Percentiles rank a stretch among this genome's conserved stretches.
phyloP scores from a whole-genome alignment of 2,888 invertebrate genomes.

The Keiferia lycopersicella region DNA sequence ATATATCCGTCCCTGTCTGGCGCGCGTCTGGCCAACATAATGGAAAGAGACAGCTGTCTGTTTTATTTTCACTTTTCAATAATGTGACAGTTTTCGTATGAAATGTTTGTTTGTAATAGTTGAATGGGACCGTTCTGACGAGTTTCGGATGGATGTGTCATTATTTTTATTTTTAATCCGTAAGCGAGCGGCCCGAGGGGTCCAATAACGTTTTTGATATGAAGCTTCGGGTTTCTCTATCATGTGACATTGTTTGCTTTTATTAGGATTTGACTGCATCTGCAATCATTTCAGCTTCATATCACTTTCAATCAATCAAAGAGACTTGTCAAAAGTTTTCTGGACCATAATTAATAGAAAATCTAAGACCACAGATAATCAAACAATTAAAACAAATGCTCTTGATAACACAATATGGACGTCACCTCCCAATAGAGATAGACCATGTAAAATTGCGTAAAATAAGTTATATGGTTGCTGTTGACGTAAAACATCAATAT shows the following conservation, averaged over 20 bases:
- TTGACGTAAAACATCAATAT: too few species aligned
- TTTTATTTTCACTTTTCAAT: constrained; percentile 76
- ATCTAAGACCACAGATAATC: neutral
- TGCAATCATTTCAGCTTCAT: too few species aligned
- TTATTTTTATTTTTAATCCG: constrained; percentile 76
- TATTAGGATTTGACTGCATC: neutral
- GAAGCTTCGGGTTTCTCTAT: constrained; percentile 11
- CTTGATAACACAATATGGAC: too few species aligned
- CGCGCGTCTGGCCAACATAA: constrained; percentile 35
- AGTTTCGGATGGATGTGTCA: constrained; percentile 62
- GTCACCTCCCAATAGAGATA: too few species aligned
- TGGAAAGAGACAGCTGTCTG: constrained; percentile 57
- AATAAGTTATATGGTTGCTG: too few species aligned
- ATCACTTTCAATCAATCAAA: too few species aligned
- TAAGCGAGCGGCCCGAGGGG: constrained; percentile 49
- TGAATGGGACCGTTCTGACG: constrained; percentile 60
- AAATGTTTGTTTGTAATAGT: constrained; percentile 74
- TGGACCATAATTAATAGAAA: neutral
- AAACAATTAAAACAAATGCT: too few species aligned
- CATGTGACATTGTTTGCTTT: constrained; percentile 13
- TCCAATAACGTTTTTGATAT: constrained; percentile 44
- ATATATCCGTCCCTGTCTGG: constrained; percentile 65
- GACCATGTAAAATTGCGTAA: too few species aligned
- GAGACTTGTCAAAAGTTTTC: neutral
- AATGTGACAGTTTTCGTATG: constrained; percentile 78